Evolutionary conservation across 1,140 invertebrate genomes (phyloP), one percentile per base, ranked within the genome.

Genomic region (Neoseiulus cucumeris): DNA sequence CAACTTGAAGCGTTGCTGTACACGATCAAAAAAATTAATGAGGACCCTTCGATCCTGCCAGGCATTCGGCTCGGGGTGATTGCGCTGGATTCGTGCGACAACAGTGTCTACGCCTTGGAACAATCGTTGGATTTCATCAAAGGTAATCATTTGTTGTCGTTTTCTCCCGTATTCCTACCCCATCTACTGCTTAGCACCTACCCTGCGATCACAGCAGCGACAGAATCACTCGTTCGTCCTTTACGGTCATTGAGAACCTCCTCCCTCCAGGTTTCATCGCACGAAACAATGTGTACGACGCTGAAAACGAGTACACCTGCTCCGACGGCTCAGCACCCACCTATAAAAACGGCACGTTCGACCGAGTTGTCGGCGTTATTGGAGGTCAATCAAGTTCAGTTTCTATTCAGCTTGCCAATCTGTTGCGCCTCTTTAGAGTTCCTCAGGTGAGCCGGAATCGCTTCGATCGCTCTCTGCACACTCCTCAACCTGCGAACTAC

Each of bases 181-280:
- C 44, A 29, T 9, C 64, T 7, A 65, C 25, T 29, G 18, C 44
- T n/a, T 66, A 59, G 64, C 6, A 28, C 20, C 18, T 67, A 25
- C 28, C 44, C 7, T 67, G 20, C 65, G 22, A 20, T 39, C 33
- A 9, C n/a, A n/a, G n/a, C n/a, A n/a, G n/a, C n/a, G n/a, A n/a
- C n/a, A n/a, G n/a, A n/a, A 44, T 17, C 65, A 66, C 28, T 66
- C 65, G 17, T 29, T 18, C 47, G 25, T 18, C 12, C 65, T n/a
- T 12, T 9, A 14, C 55, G 42, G 65, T 41, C 39, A 17, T 17
- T 64, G 17, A 17, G 17, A n/a, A n/a, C n/a, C n/a, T n/a, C n/a
- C n/a, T n/a, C n/a, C n/a, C n/a, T n/a, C n/a, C n/a, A 81, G 79
- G 80, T 18, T 80, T 79, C 66, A 76, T 81, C 17, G 76, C 79